A percentile compares a stretch with the other conserved stretches of the same genome.
phyloP scores from a whole-genome alignment of 1,140 invertebrate genomes.

The Plectrocnemia conspersa region DNA sequence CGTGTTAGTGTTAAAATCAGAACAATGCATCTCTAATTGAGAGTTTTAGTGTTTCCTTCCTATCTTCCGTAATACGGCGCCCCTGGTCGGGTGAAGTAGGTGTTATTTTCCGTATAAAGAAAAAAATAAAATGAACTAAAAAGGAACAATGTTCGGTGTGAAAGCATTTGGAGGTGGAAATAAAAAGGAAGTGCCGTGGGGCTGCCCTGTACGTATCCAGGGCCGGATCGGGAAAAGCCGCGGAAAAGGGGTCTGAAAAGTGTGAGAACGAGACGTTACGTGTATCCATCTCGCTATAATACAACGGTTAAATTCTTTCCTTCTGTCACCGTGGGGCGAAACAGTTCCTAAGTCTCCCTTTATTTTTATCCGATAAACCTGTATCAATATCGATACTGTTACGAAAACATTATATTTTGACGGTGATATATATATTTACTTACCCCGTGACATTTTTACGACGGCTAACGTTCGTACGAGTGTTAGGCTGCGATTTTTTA shows the following conservation, averaged over 20 bases:
- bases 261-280: slow-evolving; percentile 25
- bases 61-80: neutral
- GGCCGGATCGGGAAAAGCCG: neutral
- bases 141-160: slow-evolving; percentile 32
- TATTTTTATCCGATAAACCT: slow-evolving; percentile 9
- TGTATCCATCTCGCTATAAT: slow-evolving; percentile 22
- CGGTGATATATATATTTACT: too few relatives aligned
- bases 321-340: slow-evolving; percentile 12
- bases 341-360: slow-evolving; percentile 1
- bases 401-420: too few relatives aligned
- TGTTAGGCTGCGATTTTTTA: too few relatives aligned
- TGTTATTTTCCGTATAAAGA: slow-evolving; percentile 34
- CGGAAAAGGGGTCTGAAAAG: slow-evolving; percentile 21
- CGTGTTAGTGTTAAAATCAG: too few relatives aligned
- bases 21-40: neutral
- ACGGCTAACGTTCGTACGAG: too few relatives aligned
- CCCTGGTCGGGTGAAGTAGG: slow-evolving; percentile 14
- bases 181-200: slow-evolving; percentile 34
- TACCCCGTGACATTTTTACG: too few relatives aligned
- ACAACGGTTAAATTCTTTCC: slow-evolving; percentile 17
- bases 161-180: slow-evolving; percentile 34
- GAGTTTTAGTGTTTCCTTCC: neutral
- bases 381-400: slow-evolving; percentile 2
- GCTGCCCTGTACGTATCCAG: slow-evolving; percentile 20
- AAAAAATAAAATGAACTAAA: slow-evolving; percentile 33